Evolutionary conservation across 2,113 vertebrate genomes (phyloP).

Genomic region (Butorides virescens): DNA sequence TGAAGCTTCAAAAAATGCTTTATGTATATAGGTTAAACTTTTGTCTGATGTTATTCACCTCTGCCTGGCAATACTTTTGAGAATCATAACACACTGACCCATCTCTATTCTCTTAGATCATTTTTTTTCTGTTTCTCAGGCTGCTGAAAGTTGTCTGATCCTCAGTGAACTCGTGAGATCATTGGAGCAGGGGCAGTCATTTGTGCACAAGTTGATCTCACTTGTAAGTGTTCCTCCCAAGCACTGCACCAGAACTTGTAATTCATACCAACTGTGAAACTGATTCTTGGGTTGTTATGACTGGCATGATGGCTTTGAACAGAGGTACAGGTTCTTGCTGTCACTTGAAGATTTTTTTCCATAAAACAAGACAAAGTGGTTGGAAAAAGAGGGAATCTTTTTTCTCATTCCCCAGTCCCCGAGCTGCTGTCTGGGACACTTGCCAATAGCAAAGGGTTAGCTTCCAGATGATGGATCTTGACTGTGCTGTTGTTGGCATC

Average conservation of each 20-base stretch:
- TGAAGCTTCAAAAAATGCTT: neutral
- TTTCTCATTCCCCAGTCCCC: neutral
- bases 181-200: neutral
- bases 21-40: neutral
- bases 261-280: neutral
- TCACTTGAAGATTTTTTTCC: neutral
- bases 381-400: neutral
- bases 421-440: neutral
- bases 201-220: neutral
- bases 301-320: neutral
- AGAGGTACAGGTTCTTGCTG: neutral
- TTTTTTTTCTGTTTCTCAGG: neutral
- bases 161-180: neutral
- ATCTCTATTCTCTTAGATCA: neutral
- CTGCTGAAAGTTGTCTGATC: neutral
- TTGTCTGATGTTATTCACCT: neutral
- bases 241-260: neutral
- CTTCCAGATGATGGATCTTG: neutral
- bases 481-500: neutral
- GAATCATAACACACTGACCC: neutral
- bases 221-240: neutral
- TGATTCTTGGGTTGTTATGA: neutral
- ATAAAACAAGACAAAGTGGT: neutral
- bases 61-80: neutral
- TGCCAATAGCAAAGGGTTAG: neutral